Percentiles rank a stretch among this genome's conserved stretches.
These are phyloP conservation scores for Sebastes miniatus DNA, from an alignment of 2,797 vertebrate species.

Conservation along the genomic window DNA sequence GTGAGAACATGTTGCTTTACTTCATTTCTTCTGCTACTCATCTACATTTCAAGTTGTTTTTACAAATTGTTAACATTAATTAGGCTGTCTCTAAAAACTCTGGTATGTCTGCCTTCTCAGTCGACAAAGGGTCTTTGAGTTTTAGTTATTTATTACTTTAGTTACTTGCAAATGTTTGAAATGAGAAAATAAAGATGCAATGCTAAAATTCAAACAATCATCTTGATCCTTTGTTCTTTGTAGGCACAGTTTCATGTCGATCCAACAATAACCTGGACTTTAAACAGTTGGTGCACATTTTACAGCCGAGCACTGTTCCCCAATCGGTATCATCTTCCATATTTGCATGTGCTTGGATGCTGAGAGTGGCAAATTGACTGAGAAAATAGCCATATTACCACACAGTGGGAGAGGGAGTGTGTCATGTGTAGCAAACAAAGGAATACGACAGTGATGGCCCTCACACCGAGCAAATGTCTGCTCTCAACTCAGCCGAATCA, in stretches of 20 bases:
- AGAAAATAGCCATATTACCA: slow-evolving; percentile 85
- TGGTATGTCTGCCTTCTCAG: background rate
- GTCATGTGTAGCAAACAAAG: slow-evolving; percentile 80
- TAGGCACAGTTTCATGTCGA: background rate
- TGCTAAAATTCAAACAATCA: background rate
- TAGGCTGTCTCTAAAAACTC: background rate
- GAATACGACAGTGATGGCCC: slow-evolving; percentile 64
- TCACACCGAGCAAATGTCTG: slow-evolving; percentile 76
- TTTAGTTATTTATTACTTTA: background rate
- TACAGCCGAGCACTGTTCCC: slow-evolving; percentile 66
- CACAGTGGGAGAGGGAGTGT: slow-evolving; percentile 80
- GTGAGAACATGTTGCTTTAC: too few relatives aligned
- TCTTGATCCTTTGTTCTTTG: slow-evolving; percentile 30
- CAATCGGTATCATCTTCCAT: slow-evolving; percentile 71
- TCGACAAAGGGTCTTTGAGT: background rate
- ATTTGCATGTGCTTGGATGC: slow-evolving; percentile 83
- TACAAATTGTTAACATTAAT: background rate
- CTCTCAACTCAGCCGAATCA: slow-evolving; percentile 71
- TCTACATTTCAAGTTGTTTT: too few relatives aligned
- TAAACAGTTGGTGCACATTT: slow-evolving; percentile 78
- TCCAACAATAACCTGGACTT: slow-evolving; percentile 59
- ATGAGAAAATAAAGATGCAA: background rate
- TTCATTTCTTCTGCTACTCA: too few relatives aligned
- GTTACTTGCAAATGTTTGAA: background rate
- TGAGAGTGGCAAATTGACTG: slow-evolving; percentile 85